Percentiles rank a stretch among this genome's conserved stretches.
Conservation (phyloP, 2,797 vertebrate genomes). For the Pipistrellus nathusii region DNA sequence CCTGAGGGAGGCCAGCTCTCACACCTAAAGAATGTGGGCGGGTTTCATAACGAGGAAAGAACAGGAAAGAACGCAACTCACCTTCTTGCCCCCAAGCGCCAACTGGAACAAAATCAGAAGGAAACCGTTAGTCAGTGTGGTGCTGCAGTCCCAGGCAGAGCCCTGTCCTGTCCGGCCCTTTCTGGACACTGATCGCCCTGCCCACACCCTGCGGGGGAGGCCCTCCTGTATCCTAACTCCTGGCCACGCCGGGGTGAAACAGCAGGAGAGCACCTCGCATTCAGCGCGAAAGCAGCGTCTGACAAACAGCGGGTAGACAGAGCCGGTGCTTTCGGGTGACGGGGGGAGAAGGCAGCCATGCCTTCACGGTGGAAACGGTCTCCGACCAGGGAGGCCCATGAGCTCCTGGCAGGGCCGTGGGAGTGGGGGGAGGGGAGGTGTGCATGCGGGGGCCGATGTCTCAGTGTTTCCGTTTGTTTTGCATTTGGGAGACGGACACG, state of each 20-base stretch:
- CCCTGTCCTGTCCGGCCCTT: no score
- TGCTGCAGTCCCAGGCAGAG: constrained; percentile 28
- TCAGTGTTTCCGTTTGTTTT: constrained; percentile 69
- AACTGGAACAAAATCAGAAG: constrained; percentile 71
- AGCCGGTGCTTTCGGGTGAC: neutral
- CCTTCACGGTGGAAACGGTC: constrained; percentile 28
- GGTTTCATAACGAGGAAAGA: constrained; percentile 37
- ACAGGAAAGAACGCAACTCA: constrained; percentile 68
- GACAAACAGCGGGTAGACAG: neutral
- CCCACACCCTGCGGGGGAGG: neutral
- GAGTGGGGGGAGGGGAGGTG: no score
- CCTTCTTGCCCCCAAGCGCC: constrained; percentile 61
- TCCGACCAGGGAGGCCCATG: neutral
- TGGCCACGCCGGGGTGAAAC: neutral
- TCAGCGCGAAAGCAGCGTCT: neutral
- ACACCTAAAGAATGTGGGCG: neutral
- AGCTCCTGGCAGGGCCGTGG: no score
- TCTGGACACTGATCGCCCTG: neutral
- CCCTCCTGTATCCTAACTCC: neutral
- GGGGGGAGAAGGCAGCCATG: neutral
- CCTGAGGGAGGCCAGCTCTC: neutral
- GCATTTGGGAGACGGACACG: constrained; percentile 31
- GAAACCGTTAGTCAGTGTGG: constrained; percentile 55
- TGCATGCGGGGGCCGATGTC: neutral
- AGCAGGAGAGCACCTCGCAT: neutral